Base-by-base conservation (phyloP, 2,797 vertebrate species). In the Scolopax rusticola region DNA sequence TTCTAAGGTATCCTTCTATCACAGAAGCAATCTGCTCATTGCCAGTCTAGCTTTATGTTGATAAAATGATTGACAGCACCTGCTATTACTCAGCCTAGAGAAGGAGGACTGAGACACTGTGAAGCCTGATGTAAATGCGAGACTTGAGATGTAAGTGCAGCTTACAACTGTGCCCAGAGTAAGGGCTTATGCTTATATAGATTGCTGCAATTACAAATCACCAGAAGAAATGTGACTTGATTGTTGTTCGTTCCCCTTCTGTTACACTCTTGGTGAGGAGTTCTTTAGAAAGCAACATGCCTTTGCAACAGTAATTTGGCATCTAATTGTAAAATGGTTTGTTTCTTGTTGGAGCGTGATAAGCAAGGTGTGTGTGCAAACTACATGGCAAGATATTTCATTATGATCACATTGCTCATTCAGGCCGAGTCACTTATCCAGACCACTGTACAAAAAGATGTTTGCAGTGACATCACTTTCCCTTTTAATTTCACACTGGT, bases 341-440 rank as follows among this genome's bases (percentile, higher is more conserved):
- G 19, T 65, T 87, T 81, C 8, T 28, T 33, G 24, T 50, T 53
- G 45, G 28, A 75, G 11, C 12, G 12, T 38, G 36, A 33, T 27
- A 84, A 33, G 25, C 33, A 84, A 27, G 33, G 16, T 10, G 24
- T 14, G 20, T 67, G 16, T 79, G 32, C 47, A 54, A 61, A 87
- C 36, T 27, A n/a, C 28, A 15, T 11, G 47, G 28, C 36, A 73
- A 82, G 38, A 36, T 41, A 38, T 12, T 84, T 79, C 45, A 60
- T 73, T 48, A 53, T 0, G 0, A 59, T 53, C 0, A 0, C 36
- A 6, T 51, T 80, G 25, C 15, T 86, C 50, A 4, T 56, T 82
- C 47, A 65, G 67, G 17, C 30, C 10, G 1, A 75, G n/a, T 61
- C 33, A 64, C 43, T 86, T 84, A 64, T 13, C 23, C 20, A 38